Conservation (phyloP, 2,888 invertebrate genomes). For the Coenonympha glycerion region DNA sequence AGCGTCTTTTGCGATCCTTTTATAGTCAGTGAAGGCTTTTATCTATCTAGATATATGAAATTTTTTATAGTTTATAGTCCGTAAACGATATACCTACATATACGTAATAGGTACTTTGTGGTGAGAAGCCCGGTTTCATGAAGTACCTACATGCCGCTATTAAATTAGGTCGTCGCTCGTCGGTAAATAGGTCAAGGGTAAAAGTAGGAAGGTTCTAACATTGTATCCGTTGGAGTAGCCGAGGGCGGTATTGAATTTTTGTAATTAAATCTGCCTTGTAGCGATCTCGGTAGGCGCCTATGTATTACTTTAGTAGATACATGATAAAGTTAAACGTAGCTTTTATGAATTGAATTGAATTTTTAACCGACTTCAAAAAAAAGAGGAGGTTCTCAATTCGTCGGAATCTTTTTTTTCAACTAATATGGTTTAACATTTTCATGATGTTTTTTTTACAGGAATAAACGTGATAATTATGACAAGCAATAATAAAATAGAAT, state of each 20-base stretch:
- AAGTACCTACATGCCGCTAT: constrained; percentile 10
- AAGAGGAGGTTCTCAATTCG: too few relatives aligned
- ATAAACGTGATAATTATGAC: constrained; percentile 64
- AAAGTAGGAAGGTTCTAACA: too few relatives aligned
- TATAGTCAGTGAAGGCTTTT: constrained; percentile 10
- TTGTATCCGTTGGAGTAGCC: neutral
- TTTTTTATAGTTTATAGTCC: constrained; percentile 19
- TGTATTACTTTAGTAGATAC: too few relatives aligned
- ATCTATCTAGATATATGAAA: constrained; percentile 2
- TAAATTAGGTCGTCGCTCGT: constrained; percentile 18
- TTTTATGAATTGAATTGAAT: too few relatives aligned
- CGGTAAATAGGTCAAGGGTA: constrained; percentile 23
- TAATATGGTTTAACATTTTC: too few relatives aligned
- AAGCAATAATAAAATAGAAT: constrained; percentile 65
- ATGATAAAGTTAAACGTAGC: too few relatives aligned
- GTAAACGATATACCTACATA: constrained; percentile 7
- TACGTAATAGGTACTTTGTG: constrained; percentile 5
- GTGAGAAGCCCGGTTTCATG: constrained; percentile 3
- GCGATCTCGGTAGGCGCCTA: too few relatives aligned
- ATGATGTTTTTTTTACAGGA: constrained; percentile 30
- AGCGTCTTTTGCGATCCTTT: constrained; percentile 10
- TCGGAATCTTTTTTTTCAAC: too few relatives aligned
- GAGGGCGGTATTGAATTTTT: neutral
- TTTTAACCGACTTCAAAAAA: too few relatives aligned
- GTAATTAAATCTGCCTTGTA: too few relatives aligned